Evolutionary conservation across 1,140 invertebrate species (phyloP), one percentile per base, ranked within the genome.

Genomic region (Trichonephila inaurata): DNA sequence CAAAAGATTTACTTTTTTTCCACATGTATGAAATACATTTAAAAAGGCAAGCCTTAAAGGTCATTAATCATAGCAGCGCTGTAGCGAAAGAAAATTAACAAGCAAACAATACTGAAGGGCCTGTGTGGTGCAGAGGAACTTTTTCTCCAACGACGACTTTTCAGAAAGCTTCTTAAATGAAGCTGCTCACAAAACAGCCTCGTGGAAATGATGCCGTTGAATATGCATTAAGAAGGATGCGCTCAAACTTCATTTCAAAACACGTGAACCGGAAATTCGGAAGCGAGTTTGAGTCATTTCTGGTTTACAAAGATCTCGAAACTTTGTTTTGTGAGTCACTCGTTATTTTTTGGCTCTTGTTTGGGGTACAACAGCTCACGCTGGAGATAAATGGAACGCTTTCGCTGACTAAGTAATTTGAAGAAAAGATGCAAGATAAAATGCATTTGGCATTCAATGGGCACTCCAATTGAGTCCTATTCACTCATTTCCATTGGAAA

Each of bases 201-300:
- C 7, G 4, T 51, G 7, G 51, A 51, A 51, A 51, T 51, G 51
- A 10, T 51, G 51, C 0, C 72, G 72, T 40, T 77, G 72, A 77
- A 77, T 77, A 33, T 77, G 72, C 72, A 77, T 77, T 77, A 77
- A 77, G 72, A 33, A 64, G 62, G 62, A 51, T 51, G 51, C 14
- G 66, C 66, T 14, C 66, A 28, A 69, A 77, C 33, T 77, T 77
- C 72, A 40, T 33, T 77, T 77, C 72, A 77, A 40, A 77, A 77
- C 33, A 33, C 72, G 28, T 33, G 72, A 33, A 77, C 72, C 72
- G 72, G 72, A 77, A 77, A 77, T 33, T 77, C 72, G 16, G 72
- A 77, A 33, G 72, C 72, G 72, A 77, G 24, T 40, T 18, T 24
- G 5, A 77, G 72, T 77, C 72, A 77, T 40, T 77, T 19, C 72